These are phyloP conservation scores for Palythoa caribaeorum DNA, from an alignment of 92 coral and sea anemone genomes.

Conservation along the genomic window DNA sequence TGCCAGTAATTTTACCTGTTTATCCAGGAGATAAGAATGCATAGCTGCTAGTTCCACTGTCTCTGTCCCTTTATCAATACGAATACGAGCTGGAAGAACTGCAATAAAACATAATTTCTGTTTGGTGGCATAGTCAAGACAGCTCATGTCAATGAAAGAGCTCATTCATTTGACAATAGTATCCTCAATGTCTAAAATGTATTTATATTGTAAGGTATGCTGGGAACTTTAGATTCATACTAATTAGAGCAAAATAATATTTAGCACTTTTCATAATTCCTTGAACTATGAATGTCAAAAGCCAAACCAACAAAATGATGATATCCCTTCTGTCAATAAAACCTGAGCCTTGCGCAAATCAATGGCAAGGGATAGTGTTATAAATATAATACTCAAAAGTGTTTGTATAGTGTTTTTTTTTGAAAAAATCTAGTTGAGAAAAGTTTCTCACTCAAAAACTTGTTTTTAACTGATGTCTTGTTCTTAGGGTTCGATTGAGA, in stretches of 20 bases:
- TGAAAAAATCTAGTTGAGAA: no score
- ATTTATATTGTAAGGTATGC: no score
- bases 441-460: no score
- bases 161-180: neutral
- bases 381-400: no score
- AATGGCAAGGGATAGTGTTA: neutral
- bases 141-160: neutral
- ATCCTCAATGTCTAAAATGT: neutral
- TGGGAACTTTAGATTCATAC: no score
- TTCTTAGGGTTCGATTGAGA: no score
- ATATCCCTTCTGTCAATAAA: neutral
- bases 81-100: neutral
- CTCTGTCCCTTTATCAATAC: slow-evolving; percentile 5
- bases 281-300: no score
- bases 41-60: slow-evolving; percentile 9
- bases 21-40: slow-evolving; percentile 3
- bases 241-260: neutral
- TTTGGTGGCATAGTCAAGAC: neutral
- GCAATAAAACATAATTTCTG: neutral
- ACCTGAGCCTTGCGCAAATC: neutral
- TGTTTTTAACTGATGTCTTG: no score
- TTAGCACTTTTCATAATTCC: neutral
- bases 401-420: no score
- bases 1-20: neutral
- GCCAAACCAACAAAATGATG: no score